A percentile compares a stretch with the other conserved stretches of the same genome.
phyloP scores from a whole-genome alignment of 2,888 invertebrate genomes.

The Plagodis pulveraria region DNA sequence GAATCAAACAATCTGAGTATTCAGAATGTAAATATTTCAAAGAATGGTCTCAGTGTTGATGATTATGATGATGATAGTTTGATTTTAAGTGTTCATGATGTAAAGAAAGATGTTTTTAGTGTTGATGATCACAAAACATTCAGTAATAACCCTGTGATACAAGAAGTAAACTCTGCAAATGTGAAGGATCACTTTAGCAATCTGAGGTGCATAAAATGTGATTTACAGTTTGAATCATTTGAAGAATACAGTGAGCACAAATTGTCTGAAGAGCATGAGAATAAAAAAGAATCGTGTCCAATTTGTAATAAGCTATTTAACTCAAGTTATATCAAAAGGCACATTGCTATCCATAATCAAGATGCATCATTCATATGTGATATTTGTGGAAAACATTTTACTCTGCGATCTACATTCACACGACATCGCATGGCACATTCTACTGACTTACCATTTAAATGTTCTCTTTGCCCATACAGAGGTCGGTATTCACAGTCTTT shows the following conservation, averaged over 20 bases:
- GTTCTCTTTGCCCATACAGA: constrained; percentile 69
- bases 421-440: constrained; percentile 72
- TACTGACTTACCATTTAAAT: constrained; percentile 66
- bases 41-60: no score
- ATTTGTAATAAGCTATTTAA: constrained; percentile 67
- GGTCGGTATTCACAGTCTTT: constrained; percentile 70
- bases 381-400: constrained; percentile 72
- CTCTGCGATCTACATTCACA: constrained; percentile 57
- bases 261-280: constrained; percentile 65
- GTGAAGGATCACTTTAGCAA: no score
- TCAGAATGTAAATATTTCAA: no score
- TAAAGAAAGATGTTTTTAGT: not conserved
- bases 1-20: not conserved
- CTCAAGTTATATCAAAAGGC: constrained; percentile 61
- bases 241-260: constrained; percentile 63
- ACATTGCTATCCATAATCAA: constrained; percentile 58
- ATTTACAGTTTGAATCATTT: constrained; percentile 57
- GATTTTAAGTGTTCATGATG: not conserved
- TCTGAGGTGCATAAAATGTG: constrained; percentile 57
- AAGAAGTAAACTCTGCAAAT: constrained; percentile 34
- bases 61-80: no score
- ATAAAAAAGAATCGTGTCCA: constrained; percentile 56
- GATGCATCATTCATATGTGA: constrained; percentile 66
- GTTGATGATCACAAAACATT: not conserved
- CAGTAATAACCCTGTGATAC: constrained; percentile 5